phyloP scores from a whole-genome alignment of 2,113 vertebrate species.

The Etheostoma cragini region DNA sequence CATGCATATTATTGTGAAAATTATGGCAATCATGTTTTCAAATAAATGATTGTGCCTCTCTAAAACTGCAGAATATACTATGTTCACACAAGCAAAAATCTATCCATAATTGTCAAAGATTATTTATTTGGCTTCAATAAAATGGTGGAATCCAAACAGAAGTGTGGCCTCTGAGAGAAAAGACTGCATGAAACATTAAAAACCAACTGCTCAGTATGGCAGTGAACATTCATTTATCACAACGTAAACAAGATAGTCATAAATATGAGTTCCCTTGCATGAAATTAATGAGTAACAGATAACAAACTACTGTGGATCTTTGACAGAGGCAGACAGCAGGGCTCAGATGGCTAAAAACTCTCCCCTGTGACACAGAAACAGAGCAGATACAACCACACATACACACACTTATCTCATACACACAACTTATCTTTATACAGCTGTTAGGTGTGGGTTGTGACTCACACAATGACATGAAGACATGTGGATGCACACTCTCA shows the following conservation, averaged over 20 bases:
- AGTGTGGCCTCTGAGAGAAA: conserved; percentile 3
- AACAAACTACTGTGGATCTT: conserved; percentile 38
- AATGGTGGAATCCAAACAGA: background rate
- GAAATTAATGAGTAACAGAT: conserved; percentile 42
- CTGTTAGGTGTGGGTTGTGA: background rate
- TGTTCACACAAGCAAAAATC: background rate
- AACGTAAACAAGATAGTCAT: conserved; percentile 21
- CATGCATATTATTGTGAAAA: conserved; percentile 27
- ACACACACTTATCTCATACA: background rate
- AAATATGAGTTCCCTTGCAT: conserved; percentile 18
- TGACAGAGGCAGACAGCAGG: conserved; percentile 52
- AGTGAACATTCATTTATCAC: conserved; percentile 33
- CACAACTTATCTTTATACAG: conserved; percentile 35
- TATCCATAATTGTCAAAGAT: background rate
- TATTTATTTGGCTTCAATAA: conserved; percentile 17
- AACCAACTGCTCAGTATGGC: conserved; percentile 11
- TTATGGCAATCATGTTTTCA: conserved; percentile 20
- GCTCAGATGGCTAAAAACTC: conserved; percentile 67
- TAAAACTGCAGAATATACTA: background rate
- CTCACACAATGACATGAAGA: background rate
- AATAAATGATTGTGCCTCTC: conserved; percentile 13
- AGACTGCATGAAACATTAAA: conserved; percentile 23
- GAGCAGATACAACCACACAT: conserved; percentile 1
- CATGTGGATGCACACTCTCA: background rate
- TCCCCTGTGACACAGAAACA: conserved; percentile 55